These are phyloP conservation scores for Melanostigma gelatinosum DNA, from an alignment of 2,113 vertebrate genomes.

Conservation along the genomic window DNA sequence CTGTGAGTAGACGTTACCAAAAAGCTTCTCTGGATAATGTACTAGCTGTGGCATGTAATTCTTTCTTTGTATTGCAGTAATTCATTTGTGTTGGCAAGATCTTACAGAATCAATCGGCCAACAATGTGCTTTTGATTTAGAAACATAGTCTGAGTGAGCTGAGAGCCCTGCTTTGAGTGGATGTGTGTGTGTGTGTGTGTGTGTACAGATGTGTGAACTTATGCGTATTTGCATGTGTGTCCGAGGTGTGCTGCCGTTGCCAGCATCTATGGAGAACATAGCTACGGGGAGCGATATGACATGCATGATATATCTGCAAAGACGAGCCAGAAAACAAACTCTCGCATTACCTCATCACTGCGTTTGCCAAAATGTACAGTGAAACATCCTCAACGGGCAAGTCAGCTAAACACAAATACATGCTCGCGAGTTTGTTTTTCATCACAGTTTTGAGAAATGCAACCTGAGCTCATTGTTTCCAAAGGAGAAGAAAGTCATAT, in stretches of 20 bases:
- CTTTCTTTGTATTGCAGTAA: constrained; percentile 43
- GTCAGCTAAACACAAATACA: constrained; percentile 34
- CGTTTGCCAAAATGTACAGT: constrained; percentile 42
- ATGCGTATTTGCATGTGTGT: constrained; percentile 8
- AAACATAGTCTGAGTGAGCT: constrained; percentile 32
- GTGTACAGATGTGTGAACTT: constrained; percentile 1
- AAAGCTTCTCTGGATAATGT: constrained; percentile 38
- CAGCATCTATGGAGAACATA: constrained; percentile 18
- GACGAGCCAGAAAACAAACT: constrained; percentile 29
- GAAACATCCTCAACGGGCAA: constrained; percentile 10
- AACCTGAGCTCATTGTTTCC: constrained; percentile 14
- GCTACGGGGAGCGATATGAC: constrained; percentile 20
- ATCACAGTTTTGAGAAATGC: neutral
- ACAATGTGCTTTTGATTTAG: constrained; percentile 74
- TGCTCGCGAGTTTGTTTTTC: constrained; percentile 23
- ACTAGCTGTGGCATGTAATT: constrained; percentile 43
- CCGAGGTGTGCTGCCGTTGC: neutral
- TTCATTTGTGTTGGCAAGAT: constrained; percentile 52
- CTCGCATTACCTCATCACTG: constrained; percentile 39
- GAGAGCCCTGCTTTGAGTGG: constrained; percentile 1
- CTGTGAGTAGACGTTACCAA: neutral
- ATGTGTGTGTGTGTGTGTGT: constrained; percentile 5
- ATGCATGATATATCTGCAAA: constrained; percentile 40
- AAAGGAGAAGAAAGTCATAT: constrained; percentile 18
- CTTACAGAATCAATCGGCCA: constrained; percentile 33